phyloP scores from a whole-genome alignment of 2,888 invertebrate species.

The Lucinisca nassula region DNA sequence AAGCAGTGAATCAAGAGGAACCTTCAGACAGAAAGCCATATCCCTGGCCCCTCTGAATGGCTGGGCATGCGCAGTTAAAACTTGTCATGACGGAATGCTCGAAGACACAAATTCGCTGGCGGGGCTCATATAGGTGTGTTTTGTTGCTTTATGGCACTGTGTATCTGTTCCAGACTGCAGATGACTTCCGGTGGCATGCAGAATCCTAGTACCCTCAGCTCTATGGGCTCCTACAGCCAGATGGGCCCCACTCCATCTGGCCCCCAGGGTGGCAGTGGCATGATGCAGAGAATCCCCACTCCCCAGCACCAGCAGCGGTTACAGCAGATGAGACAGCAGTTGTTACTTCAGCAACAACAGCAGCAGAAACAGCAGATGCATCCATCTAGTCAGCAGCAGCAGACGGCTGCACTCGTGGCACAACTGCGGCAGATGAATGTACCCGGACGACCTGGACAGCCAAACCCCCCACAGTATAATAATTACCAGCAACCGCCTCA shows the following conservation, averaged over 20 bases:
- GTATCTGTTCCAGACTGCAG: slow-evolving; percentile 37
- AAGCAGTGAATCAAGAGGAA: too few species aligned
- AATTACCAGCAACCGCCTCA: slow-evolving; percentile 11
- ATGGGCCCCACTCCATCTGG: slow-evolving; percentile 77
- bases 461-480: slow-evolving; percentile 8
- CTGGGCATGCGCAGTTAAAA: too few species aligned
- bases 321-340: slow-evolving; percentile 84
- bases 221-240: slow-evolving; percentile 81
- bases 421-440: slow-evolving; percentile 78
- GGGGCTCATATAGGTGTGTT: too few species aligned
- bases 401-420: slow-evolving; percentile 80
- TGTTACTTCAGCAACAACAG: slow-evolving; percentile 71
- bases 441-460: slow-evolving; percentile 6
- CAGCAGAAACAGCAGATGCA: slow-evolving; percentile 87
- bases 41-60: too few species aligned
- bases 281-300: slow-evolving; percentile 76
- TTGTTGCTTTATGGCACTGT: too few species aligned
- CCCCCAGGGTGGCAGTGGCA: slow-evolving; percentile 52
- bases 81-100: too few species aligned
- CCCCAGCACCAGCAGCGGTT: slow-evolving; percentile 84
- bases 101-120: too few species aligned
- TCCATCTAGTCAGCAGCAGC: slow-evolving; percentile 88
- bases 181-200: slow-evolving; percentile 61
- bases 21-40: too few species aligned
- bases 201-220: slow-evolving; percentile 52